Base-by-base conservation (phyloP, 2,888 invertebrate species). In the Pharmacophagus antenor region DNA sequence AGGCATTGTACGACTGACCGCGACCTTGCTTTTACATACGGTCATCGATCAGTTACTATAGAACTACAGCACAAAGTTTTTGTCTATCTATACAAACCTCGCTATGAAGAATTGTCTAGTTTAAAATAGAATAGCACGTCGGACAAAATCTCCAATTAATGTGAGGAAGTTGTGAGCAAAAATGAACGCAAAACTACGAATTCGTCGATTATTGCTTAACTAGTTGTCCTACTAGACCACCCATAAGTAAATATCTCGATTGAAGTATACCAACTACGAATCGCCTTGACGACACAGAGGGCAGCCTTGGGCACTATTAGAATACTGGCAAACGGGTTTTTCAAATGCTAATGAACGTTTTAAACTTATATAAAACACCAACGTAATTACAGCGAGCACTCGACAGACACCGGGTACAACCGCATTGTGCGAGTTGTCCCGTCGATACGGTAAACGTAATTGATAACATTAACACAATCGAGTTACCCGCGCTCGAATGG, bases 401-500 rank as follows among this genome's bases (percentile, higher is more conserved):
- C 25, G 18, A 5, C 10, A 37, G n/a, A n/a, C 37, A 37, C 6
- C 31, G 10, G 18, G 27, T n/a, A 18, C 17, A 22, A 62, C 31
- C 22, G 31, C 51, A 21, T n/a, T 23, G 27, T 37, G 21, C n/a
- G 37, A 46, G 46, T 27, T 15, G 46, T 61, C 48, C 47, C 47
- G 42, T 25, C 31, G 22, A 21, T 63, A 61, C 65, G 65, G 3
- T 58, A 60, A 67, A 62, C 65, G 65, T 56, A 63, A 66, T 66
- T 67, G 67, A 70, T 52, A 58, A 58, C 57, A 27, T 52, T 46
- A 58, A 58, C 46, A 58, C 57, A 58, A 47, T 76, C 70, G 74
- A 77, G 75, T 89, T 91, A 91, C 91, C 91, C 89, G 88, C 87
- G 88, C 77, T 91, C 90, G 80, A 87, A 88, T 73, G 87, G 88